Percentiles rank a stretch among this genome's conserved stretches.
phyloP scores from a whole-genome alignment of 1,140 invertebrate species.

The Drosophila persimilis region DNA sequence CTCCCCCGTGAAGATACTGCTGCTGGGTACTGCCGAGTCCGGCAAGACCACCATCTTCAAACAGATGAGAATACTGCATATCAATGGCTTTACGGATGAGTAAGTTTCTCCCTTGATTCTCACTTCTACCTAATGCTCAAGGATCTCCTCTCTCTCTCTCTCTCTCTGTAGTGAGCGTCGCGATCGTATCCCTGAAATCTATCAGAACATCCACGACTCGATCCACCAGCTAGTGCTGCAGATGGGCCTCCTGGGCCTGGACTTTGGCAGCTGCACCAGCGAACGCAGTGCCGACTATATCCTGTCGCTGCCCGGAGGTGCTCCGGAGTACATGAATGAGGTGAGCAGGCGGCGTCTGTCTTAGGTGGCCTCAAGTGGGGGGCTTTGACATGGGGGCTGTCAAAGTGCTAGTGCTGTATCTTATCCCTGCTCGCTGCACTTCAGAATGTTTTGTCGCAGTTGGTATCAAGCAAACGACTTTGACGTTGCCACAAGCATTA shows the following conservation, averaged over 20 bases:
- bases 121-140: neutral
- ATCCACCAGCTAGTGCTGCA: conserved; percentile 86
- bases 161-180: conserved; percentile 84
- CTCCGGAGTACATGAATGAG: conserved; percentile 84
- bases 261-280: conserved; percentile 83
- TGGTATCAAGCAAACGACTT: conserved; percentile 56
- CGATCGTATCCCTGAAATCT: conserved; percentile 86
- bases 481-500: conserved; percentile 38
- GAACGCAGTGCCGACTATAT: conserved; percentile 85
- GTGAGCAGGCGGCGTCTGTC: conserved; percentile 69
- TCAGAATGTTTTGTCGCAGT: conserved; percentile 55
- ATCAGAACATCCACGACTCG: conserved; percentile 87
- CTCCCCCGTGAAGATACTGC: conserved; percentile 86
- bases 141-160: neutral
- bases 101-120: conserved; percentile 74
- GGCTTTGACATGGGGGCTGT: conserved; percentile 8
- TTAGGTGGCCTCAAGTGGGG: no score
- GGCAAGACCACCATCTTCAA: conserved; percentile 92
- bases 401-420: conserved; percentile 33
- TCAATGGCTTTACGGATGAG: conserved; percentile 88
- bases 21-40: conserved; percentile 88
- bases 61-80: conserved; percentile 92
- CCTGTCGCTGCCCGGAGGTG: conserved; percentile 83
- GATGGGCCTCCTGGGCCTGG: conserved; percentile 84
- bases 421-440: conserved; percentile 62